These are phyloP conservation scores for Drosophila melanosoma DNA, from an alignment of 2,888 invertebrate species.

Conservation along the genomic window DNA sequence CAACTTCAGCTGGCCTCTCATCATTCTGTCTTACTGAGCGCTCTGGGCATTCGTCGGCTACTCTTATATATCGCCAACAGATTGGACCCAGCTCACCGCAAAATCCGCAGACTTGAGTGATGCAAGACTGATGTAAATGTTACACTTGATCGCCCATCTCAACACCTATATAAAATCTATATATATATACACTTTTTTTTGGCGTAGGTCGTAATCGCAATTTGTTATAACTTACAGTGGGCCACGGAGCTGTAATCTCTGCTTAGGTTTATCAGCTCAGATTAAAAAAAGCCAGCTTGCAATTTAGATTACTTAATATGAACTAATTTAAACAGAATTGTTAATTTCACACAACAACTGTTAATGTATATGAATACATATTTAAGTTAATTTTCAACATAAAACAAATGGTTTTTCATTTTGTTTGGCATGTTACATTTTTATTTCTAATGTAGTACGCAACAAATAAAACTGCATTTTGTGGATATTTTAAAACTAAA, in stretches of 20 bases:
- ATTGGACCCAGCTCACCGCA: constrained; percentile 53
- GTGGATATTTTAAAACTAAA: constrained; percentile 39
- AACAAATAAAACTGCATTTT: constrained; percentile 42
- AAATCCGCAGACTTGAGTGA: constrained; percentile 51
- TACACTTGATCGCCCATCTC: constrained; percentile 54
- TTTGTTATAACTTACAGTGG: constrained; percentile 46
- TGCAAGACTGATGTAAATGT: constrained; percentile 59
- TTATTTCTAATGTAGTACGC: constrained; percentile 71
- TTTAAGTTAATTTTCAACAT: neutral
- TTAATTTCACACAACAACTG: neutral
- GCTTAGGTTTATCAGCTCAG: neutral
- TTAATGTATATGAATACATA: neutral
- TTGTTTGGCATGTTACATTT: constrained; percentile 46
- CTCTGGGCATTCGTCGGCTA: constrained; percentile 2
- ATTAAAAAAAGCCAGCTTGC: neutral
- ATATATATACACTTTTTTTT: constrained; percentile 1
- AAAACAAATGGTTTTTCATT: neutral
- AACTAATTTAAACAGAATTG: neutral
- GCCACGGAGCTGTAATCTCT: constrained; percentile 1
- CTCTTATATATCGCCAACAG: constrained; percentile 56
- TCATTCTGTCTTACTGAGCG: constrained; percentile 62
- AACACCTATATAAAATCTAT: constrained; percentile 10
- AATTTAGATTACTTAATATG: neutral
- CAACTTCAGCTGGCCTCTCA: constrained; percentile 74
- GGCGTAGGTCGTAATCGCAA: constrained; percentile 25